Percentiles rank a stretch among this genome's conserved stretches.
These are phyloP conservation scores for Pteronotus mesoamericanus DNA, from an alignment of 2,797 vertebrate species.

Conservation along the genomic window DNA sequence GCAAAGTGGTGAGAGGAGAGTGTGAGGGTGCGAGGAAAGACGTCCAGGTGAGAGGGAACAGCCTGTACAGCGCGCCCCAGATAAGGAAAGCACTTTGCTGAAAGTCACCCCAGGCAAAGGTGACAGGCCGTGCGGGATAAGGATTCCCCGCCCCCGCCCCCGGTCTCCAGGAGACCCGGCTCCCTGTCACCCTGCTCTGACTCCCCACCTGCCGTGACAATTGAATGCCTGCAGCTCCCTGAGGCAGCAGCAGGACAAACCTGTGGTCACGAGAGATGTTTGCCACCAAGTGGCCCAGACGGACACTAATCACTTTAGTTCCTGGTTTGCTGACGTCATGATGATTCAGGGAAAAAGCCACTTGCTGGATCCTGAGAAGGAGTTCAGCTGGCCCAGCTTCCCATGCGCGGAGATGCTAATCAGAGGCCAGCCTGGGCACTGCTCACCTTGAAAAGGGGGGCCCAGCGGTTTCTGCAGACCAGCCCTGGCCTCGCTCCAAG, in stretches of 20 bases:
- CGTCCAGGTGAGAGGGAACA: not conserved
- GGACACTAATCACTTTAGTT: not conserved
- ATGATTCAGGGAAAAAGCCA: conserved; percentile 67
- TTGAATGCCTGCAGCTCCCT: not conserved
- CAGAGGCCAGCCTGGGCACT: conserved; percentile 48
- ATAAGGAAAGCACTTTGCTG: not conserved
- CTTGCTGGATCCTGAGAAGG: conserved; percentile 59
- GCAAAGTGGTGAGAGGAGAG: not conserved
- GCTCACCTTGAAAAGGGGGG: conserved; percentile 53
- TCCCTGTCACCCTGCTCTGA: not conserved
- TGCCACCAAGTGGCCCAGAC: not conserved
- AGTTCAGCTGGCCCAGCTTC: conserved; percentile 54
- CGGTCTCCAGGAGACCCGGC: not conserved
- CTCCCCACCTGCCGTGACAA: not conserved
- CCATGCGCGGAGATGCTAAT: conserved; percentile 53
- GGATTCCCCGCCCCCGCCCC: not conserved
- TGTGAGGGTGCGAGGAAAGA: not conserved
- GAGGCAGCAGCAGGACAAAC: not conserved
- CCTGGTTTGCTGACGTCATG: not conserved
- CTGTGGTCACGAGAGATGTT: not conserved
- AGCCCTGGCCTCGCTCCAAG: conserved; percentile 65
- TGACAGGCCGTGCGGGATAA: not conserved
- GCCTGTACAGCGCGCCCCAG: accelerated
- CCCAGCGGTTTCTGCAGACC: not conserved
- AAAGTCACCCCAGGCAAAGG: not conserved